A percentile compares a stretch with the other conserved stretches of the same genome.
Conservation (phyloP, 2,888 invertebrate species). For the Drosophila lacicola region DNA sequence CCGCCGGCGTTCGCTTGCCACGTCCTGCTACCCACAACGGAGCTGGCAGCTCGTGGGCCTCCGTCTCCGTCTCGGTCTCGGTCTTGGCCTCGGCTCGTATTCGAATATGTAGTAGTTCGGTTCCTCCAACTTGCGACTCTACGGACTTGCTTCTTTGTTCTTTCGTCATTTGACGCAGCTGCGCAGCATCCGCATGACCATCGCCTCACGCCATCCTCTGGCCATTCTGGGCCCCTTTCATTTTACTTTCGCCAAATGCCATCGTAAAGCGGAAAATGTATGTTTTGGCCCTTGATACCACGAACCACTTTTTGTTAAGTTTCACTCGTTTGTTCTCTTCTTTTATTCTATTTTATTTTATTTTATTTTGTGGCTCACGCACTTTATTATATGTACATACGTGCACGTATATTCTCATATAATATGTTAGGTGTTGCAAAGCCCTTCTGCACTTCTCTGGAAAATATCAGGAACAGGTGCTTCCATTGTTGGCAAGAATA, state of each 20-base stretch:
- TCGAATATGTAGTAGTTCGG: constrained; percentile 30
- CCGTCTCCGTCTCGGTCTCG: constrained; percentile 18
- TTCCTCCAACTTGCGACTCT: constrained; percentile 31
- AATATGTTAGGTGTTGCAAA: constrained; percentile 39
- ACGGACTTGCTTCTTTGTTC: constrained; percentile 51
- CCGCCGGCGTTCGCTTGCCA: constrained; percentile 48
- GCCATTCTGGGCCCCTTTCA: constrained; percentile 55
- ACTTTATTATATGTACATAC: constrained; percentile 57
- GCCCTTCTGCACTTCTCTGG: constrained; percentile 15
- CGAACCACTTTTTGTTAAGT: constrained; percentile 61
- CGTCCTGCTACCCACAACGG: background rate
- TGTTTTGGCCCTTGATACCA: constrained; percentile 63
- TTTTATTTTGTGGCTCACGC: constrained; percentile 45
- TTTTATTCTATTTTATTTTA: constrained; percentile 14
- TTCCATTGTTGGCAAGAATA: constrained; percentile 3
- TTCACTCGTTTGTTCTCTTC: constrained; percentile 38
- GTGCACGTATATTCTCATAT: constrained; percentile 42
- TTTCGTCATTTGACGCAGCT: constrained; percentile 62
- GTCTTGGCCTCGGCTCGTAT: constrained; percentile 8
- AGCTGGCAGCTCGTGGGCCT: constrained; percentile 9
- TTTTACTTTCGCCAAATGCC: constrained; percentile 65
- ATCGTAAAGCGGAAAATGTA: constrained; percentile 71
- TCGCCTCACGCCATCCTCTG: constrained; percentile 37
- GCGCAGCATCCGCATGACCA: constrained; percentile 62
- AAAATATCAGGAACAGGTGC: constrained; percentile 23